Percentiles rank a stretch among this genome's conserved stretches.
Conservation (phyloP, 2,113 vertebrate species). For the Forbesichthys papilliferus region DNA sequence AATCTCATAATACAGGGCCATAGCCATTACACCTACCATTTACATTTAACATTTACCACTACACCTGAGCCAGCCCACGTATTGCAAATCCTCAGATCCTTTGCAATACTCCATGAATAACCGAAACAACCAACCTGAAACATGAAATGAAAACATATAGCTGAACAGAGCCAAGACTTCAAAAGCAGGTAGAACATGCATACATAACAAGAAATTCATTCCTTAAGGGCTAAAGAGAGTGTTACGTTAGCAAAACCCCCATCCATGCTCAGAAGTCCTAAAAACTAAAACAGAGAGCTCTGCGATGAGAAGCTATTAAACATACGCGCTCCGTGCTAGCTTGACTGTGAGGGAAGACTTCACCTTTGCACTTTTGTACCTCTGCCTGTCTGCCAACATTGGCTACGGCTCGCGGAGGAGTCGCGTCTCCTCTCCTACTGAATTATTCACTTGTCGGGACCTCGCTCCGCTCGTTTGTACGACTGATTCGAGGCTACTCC, state of each 20-base stretch:
- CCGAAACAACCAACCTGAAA: not conserved
- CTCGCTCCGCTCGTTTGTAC: slow-evolving; percentile 33
- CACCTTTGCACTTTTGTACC: slow-evolving; percentile 2
- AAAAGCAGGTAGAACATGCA: slow-evolving; percentile 1
- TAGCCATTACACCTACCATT: not conserved
- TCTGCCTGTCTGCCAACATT: slow-evolving; percentile 5
- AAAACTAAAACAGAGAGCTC: slow-evolving; percentile 38
- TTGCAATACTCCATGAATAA: not conserved
- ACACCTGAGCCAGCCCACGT: not conserved
- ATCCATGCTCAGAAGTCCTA: slow-evolving; percentile 26
- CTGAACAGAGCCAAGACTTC: not conserved
- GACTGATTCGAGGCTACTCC: slow-evolving; percentile 26
- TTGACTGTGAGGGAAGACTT: not conserved
- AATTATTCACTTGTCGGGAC: slow-evolving; percentile 55
- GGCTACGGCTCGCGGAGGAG: not conserved
- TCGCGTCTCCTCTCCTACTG: slow-evolving; percentile 21
- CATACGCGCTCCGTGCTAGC: not conserved
- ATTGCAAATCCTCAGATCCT: not conserved
- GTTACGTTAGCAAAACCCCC: slow-evolving; percentile 6
- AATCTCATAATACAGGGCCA: slow-evolving; percentile 13
- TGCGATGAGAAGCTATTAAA: slow-evolving; percentile 24
- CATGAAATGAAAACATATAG: not conserved
- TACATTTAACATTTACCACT: not conserved
- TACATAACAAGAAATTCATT: not conserved
- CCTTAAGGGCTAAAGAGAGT: not conserved